Conservation (phyloP, 1,140 invertebrate genomes). For the Oncopeltus fasciatus region DNA sequence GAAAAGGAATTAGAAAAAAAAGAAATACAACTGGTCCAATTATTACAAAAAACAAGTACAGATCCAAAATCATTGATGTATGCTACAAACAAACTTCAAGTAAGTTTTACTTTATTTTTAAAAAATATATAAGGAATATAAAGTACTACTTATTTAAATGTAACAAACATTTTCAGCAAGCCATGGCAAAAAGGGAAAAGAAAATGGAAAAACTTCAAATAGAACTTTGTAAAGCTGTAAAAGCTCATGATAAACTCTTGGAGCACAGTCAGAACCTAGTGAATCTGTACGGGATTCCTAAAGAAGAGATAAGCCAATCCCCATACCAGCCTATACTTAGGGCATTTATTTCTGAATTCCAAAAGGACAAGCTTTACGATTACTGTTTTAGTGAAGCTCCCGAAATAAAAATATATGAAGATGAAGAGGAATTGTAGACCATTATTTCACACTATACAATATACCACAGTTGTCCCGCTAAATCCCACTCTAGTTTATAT, state of each 20-base stretch:
- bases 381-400: not conserved
- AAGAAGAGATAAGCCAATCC: constrained; percentile 31
- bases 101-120: constrained; percentile 26
- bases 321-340: not conserved
- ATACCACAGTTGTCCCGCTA: no score
- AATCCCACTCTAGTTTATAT: no score
- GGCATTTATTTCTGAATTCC: not conserved
- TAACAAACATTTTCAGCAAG: constrained; percentile 32
- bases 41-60: constrained; percentile 42
- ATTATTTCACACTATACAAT: no score
- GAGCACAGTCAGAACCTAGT: constrained; percentile 62
- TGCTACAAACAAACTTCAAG: constrained; percentile 46
- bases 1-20: constrained; percentile 51
- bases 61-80: constrained; percentile 41
- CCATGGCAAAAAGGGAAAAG: constrained; percentile 60
- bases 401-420: no score
- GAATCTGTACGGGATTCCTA: constrained; percentile 51
- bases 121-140: not conserved
- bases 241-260: constrained; percentile 68
- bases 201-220: constrained; percentile 68
- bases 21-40: constrained; percentile 49
- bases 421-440: no score
- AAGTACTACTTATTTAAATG: not conserved
- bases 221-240: constrained; percentile 61
- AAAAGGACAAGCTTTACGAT: not conserved